phyloP scores from a whole-genome alignment of 2,113 vertebrate species.

The Tragulus kanchil region DNA sequence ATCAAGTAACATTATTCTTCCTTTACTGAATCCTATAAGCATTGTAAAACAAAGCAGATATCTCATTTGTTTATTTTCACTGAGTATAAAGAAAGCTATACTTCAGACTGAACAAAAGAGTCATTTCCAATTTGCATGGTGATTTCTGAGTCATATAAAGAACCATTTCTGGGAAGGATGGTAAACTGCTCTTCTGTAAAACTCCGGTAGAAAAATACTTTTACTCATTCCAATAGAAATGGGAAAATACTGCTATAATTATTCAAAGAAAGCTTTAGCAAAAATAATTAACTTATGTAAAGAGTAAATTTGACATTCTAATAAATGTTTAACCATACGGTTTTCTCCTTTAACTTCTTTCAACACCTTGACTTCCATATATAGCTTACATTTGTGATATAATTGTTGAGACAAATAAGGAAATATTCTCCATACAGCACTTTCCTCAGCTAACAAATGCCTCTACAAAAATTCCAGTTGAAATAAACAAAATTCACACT shows the following conservation, averaged over 20 bases:
- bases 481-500: background rate
- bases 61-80: background rate
- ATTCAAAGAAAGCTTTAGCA: background rate
- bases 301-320: background rate
- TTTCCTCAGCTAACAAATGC: background rate
- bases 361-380: background rate
- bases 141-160: background rate
- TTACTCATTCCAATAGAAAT: constrained; percentile 12
- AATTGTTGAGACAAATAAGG: background rate
- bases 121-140: background rate
- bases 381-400: background rate
- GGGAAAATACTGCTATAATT: background rate
- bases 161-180: background rate
- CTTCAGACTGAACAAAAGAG: constrained; percentile 5
- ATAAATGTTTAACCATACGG: background rate
- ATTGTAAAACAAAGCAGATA: constrained; percentile 4
- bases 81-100: background rate
- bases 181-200: constrained; percentile 18
- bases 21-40: background rate
- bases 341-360: background rate
- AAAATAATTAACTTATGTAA: background rate
- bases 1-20: constrained; percentile 18
- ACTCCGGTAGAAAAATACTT: background rate
- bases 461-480: background rate
- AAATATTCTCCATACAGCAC: background rate